Base-by-base conservation (phyloP, 1,140 invertebrate species). In the Telenomus remus region DNA sequence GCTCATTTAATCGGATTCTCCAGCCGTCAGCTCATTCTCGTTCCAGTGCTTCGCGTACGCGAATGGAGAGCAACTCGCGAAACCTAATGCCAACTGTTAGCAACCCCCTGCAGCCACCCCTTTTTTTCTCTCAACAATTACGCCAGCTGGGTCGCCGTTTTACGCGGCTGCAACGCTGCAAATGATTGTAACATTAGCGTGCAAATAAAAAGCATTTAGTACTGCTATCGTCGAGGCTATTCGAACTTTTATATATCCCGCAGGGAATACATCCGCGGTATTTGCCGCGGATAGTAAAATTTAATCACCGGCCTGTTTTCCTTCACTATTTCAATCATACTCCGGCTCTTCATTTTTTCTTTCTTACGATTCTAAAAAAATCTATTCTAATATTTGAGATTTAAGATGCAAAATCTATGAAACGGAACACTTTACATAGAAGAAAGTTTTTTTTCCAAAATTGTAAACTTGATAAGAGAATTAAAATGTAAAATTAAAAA, bases 241-340 rank as follows among this genome's bases (percentile, higher is more conserved):
- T 74, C 14, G 39, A 56, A 66, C 61, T 76, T 76, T 70, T 61
- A 66, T 66, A 66, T 48, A 59, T 75, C 69, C 49, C 59, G 43
- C 44, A 42, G 35, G 43, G 39, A 54, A 63, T 55, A 27, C 19
- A 27, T 6, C 19, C 19, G 19, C 19, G 19, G 19, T 51, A 39
- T 69, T 63, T 53, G 33, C 44, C 12, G 39, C 53, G 34, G 12
- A 65, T 43, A 47, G 55, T 66, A 42, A 55, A 71, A 71, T 68
- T 76, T 76, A 76, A 76, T 65, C 73, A 35, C 42, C 50, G 34
- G n/a, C 37, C 16, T 27, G 19, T 27, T 27, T 69, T 69, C 56
- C 50, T 61, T 35, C 12, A 33, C 60, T 8, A 68, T 68, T 69
- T 72, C 51, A 72, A 77, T 77, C 68, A 69, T 55, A 39, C 51